These are phyloP conservation scores for Lepus europaeus DNA, from an alignment of 2,113 vertebrate genomes.

Conservation along the genomic window DNA sequence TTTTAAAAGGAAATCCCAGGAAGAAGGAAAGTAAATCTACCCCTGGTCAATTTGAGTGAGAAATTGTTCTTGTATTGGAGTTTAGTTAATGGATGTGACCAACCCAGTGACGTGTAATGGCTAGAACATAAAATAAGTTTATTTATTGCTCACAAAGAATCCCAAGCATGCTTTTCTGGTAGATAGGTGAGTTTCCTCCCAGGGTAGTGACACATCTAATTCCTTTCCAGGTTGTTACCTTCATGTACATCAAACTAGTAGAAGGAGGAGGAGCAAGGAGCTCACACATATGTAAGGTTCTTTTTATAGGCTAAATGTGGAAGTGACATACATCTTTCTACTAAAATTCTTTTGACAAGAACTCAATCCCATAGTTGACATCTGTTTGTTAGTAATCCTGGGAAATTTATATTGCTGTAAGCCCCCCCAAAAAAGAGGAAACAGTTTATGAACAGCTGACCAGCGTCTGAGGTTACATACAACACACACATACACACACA, in stretches of 20 bases:
- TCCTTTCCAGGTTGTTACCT: background rate
- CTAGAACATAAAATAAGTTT: constrained; percentile 47
- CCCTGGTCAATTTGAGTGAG: constrained; percentile 1
- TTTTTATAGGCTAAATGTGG: background rate
- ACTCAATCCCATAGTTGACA: background rate
- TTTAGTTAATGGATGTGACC: background rate
- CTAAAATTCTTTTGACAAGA: background rate
- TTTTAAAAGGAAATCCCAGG: background rate
- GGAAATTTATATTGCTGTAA: background rate
- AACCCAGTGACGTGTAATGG: background rate
- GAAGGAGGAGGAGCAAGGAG: background rate
- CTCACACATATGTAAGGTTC: background rate
- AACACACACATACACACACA: background rate
- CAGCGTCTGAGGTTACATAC: background rate
- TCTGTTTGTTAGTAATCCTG: background rate
- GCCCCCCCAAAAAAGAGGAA: background rate
- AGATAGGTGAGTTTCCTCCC: background rate
- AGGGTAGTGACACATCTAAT: background rate
- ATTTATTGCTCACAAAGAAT: constrained; percentile 37
- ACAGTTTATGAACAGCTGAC: background rate
- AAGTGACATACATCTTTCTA: background rate
- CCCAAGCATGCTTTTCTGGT: background rate
- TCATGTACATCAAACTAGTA: background rate
- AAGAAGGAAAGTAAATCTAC: background rate
- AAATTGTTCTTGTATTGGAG: background rate